phyloP scores from a whole-genome alignment of 2,797 vertebrate genomes.

The Pantherophis alleghaniensis region DNA sequence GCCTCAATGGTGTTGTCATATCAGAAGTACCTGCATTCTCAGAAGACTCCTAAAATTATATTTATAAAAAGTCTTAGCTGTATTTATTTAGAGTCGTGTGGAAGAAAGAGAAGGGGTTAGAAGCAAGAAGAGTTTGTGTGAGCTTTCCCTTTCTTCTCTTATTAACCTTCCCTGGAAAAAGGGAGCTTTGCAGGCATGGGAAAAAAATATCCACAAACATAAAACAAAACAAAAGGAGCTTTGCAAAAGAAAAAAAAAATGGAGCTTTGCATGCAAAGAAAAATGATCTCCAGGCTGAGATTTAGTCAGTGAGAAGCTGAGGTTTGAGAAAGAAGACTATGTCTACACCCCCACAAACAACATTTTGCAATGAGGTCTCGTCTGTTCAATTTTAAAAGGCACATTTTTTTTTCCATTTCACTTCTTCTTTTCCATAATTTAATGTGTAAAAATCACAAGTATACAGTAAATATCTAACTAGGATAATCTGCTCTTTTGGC shows the following conservation, averaged over 20 bases:
- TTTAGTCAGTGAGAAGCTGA: background rate
- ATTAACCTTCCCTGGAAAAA: background rate
- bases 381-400: background rate
- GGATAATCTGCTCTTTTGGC: constrained; percentile 14
- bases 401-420: background rate
- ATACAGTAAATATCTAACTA: background rate
- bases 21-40: background rate
- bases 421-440: background rate
- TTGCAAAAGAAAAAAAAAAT: background rate
- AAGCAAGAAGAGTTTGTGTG: background rate
- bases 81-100: background rate
- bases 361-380: background rate
- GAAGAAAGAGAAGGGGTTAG: background rate
- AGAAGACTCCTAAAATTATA: background rate
- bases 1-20: background rate
- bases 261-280: background rate
- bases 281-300: background rate
- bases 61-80: background rate
- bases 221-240: background rate
- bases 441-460: background rate
- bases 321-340: background rate
- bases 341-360: background rate
- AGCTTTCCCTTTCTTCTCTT: background rate
- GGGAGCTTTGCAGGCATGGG: background rate
- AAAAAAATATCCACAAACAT: background rate